Conservation (phyloP, 2,797 vertebrate species). For the Labeo calbasu region DNA sequence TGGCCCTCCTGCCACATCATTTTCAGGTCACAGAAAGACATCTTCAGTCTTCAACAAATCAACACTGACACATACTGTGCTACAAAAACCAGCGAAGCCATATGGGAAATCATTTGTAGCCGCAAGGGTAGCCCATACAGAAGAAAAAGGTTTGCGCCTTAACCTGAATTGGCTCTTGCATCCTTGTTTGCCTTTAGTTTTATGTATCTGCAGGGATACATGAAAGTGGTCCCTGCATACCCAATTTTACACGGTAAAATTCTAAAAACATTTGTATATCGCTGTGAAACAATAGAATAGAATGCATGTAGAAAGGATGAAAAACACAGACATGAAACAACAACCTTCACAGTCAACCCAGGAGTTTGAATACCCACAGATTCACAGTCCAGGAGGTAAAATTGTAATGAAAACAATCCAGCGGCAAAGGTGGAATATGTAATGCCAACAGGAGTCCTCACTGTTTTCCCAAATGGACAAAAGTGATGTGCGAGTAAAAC, state of each 20-base stretch:
- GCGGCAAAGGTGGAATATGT: slow-evolving; percentile 27
- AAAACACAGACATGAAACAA: slow-evolving; percentile 26
- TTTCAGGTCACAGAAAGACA: slow-evolving; percentile 21
- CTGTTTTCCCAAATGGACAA: slow-evolving; percentile 52
- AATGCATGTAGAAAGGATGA: not conserved
- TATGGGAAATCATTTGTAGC: slow-evolving; percentile 35
- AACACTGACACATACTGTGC: slow-evolving; percentile 12
- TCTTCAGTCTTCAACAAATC: slow-evolving; percentile 24
- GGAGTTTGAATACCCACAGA: slow-evolving; percentile 26
- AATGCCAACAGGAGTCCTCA: slow-evolving; percentile 33
- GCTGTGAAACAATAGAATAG: not conserved
- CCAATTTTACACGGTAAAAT: slow-evolving; percentile 18
- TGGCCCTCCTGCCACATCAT: not conserved
- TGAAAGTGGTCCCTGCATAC: not conserved
- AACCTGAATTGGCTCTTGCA: slow-evolving; percentile 5
- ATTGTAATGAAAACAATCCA: slow-evolving; percentile 11
- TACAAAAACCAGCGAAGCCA: not conserved
- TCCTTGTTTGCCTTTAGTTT: slow-evolving; percentile 9
- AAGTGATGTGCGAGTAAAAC: slow-evolving; percentile 38
- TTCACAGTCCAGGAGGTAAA: slow-evolving; percentile 25
- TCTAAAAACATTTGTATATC: slow-evolving; percentile 19
- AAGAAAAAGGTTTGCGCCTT: slow-evolving; percentile 18
- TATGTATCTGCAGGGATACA: slow-evolving; percentile 14
- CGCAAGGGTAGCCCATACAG: slow-evolving; percentile 7
- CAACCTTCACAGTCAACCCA: slow-evolving; percentile 16